These are phyloP conservation scores for Azemiops feae DNA, from an alignment of 2,113 vertebrate genomes.

Conservation along the genomic window DNA sequence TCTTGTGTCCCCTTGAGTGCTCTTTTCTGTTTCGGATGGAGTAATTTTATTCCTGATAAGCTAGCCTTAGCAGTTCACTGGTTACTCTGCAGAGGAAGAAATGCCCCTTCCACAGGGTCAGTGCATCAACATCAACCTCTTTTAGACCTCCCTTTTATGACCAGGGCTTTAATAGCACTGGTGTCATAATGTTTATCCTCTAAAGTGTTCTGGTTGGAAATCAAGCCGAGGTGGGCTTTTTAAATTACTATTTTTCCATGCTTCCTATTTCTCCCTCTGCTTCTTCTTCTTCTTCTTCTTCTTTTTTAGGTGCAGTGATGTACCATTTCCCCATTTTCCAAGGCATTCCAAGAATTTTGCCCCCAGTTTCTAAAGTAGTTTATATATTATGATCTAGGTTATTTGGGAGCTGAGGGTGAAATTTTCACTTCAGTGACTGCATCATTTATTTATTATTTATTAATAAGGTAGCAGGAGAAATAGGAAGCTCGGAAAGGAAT, in stretches of 20 bases:
- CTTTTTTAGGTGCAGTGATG: neutral
- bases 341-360: neutral
- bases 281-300: neutral
- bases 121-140: neutral
- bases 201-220: neutral
- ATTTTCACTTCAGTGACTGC: neutral
- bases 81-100: neutral
- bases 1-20: neutral
- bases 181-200: neutral
- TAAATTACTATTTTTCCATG: neutral
- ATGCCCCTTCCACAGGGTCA: neutral
- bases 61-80: neutral
- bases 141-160: neutral
- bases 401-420: neutral
- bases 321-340: too few relatives aligned
- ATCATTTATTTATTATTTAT: too few relatives aligned
- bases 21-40: neutral
- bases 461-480: too few relatives aligned
- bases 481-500: neutral
- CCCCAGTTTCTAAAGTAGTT: neutral
- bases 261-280: too few relatives aligned
- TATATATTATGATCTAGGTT: neutral
- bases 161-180: neutral
- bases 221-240: neutral
- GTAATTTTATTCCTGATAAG: neutral